These are phyloP conservation scores for Xestia sexstrigata DNA, from an alignment of 2,888 invertebrate genomes.

Conservation along the genomic window DNA sequence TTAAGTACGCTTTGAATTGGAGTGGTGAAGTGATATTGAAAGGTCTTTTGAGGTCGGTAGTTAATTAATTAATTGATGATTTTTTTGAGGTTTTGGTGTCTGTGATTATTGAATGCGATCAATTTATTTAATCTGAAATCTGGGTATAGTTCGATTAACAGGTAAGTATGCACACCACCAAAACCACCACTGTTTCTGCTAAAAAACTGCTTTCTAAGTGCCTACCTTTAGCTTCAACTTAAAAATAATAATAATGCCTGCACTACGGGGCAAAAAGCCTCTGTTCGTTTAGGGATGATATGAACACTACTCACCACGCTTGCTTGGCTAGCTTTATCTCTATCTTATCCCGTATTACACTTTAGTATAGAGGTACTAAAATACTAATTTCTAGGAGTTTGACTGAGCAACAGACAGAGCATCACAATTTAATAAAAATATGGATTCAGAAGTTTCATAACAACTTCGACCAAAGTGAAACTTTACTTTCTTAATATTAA, in stretches of 20 bases:
- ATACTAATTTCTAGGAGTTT: not conserved
- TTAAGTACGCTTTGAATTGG: constrained; percentile 46
- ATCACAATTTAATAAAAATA: not conserved
- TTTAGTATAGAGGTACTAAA: not conserved
- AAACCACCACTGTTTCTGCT: not conserved
- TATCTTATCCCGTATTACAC: not conserved
- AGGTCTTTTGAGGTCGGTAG: constrained; percentile 17
- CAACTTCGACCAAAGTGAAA: constrained; percentile 12
- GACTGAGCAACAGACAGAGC: not conserved
- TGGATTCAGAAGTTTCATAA: not conserved
- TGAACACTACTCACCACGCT: not conserved
- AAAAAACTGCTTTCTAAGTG: not conserved
- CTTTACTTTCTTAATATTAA: constrained; percentile 29
- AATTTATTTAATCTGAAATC: not conserved
- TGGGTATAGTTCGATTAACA: not conserved
- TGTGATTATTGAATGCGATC: not conserved
- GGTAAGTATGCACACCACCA: not conserved
- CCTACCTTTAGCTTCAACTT: not conserved
- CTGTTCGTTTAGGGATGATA: not conserved
- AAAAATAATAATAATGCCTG: not conserved
- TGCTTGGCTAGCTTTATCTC: not conserved
- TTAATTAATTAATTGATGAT: constrained; percentile 43
- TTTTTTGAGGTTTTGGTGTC: constrained; percentile 2
- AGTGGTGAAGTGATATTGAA: constrained; percentile 38
- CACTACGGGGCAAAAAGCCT: not conserved